These are phyloP conservation scores for Pantala flavescens DNA, from an alignment of 1,140 invertebrate species.

Conservation along the genomic window DNA sequence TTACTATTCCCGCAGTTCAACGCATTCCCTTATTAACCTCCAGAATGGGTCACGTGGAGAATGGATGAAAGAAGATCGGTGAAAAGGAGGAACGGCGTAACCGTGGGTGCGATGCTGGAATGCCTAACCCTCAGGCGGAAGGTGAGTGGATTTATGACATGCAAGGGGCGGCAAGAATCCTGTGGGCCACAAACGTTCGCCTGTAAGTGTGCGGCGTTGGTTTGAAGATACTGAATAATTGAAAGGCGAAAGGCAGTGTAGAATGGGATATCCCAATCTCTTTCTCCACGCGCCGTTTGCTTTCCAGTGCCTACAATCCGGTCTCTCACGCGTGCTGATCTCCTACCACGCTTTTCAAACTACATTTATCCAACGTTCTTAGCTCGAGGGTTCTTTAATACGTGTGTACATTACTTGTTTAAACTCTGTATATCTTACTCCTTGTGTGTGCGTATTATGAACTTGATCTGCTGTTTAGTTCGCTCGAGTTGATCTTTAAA, in stretches of 20 bases:
- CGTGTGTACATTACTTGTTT: too few relatives aligned
- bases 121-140: neutral
- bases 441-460: too few relatives aligned
- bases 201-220: neutral
- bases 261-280: neutral
- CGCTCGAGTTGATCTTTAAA: too few relatives aligned
- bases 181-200: neutral
- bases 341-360: too few relatives aligned
- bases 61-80: neutral
- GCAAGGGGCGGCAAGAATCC: neutral
- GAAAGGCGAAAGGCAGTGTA: neutral
- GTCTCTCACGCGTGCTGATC: too few relatives aligned
- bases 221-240: neutral
- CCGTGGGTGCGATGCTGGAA: neutral
- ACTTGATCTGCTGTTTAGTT: too few relatives aligned
- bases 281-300: neutral
- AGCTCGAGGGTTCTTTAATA: too few relatives aligned
- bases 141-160: constrained; percentile 5
- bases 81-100: neutral
- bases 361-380: too few relatives aligned
- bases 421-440: too few relatives aligned
- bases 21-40: too few relatives aligned
- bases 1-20: too few relatives aligned
- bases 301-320: neutral
- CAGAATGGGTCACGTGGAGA: neutral